Conservation (phyloP, 1,140 invertebrate genomes). For the Drosophila sp. region DNA sequence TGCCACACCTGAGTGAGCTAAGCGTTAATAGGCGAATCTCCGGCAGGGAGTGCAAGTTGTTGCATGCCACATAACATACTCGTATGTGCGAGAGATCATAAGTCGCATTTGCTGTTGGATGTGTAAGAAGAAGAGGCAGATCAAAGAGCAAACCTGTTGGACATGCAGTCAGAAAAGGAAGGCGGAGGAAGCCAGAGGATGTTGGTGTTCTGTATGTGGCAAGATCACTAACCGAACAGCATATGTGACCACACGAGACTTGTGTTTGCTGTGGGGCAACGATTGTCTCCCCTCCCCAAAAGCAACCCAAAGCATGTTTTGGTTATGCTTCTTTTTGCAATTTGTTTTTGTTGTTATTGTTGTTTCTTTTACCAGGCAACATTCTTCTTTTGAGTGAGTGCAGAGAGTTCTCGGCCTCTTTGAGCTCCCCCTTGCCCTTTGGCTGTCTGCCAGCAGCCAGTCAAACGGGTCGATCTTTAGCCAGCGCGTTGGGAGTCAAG, state of each 20-base stretch:
- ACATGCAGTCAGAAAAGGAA: background rate
- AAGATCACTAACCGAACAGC: slow-evolving; percentile 43
- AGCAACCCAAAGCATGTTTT: slow-evolving; percentile 45
- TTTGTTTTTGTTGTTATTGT: slow-evolving; percentile 3
- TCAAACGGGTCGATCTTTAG: slow-evolving; percentile 67
- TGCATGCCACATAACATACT: slow-evolving; percentile 7
- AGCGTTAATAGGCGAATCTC: slow-evolving; percentile 74
- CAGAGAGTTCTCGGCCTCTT: slow-evolving; percentile 18
- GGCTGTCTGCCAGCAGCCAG: slow-evolving; percentile 54
- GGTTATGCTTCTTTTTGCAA: slow-evolving; percentile 24
- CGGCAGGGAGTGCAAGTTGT: slow-evolving; percentile 20
- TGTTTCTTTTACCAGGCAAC: slow-evolving; percentile 22
- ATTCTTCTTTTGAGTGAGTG: slow-evolving; percentile 32
- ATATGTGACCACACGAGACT: slow-evolving; percentile 40
- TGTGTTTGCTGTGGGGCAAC: slow-evolving; percentile 8
- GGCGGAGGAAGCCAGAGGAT: background rate
- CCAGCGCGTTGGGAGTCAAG: slow-evolving; percentile 48
- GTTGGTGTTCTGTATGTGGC: slow-evolving; percentile 17
- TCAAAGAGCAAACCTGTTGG: slow-evolving; percentile 58
- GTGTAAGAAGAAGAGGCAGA: slow-evolving; percentile 28
- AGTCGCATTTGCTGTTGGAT: slow-evolving; percentile 20
- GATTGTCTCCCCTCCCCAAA: slow-evolving; percentile 9
- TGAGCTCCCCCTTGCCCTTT: slow-evolving; percentile 41
- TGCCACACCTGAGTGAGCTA: slow-evolving; percentile 72
- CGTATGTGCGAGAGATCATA: slow-evolving; percentile 53